These are phyloP conservation scores for Drosophila incognita DNA, from an alignment of 2,888 invertebrate species.

Conservation along the genomic window DNA sequence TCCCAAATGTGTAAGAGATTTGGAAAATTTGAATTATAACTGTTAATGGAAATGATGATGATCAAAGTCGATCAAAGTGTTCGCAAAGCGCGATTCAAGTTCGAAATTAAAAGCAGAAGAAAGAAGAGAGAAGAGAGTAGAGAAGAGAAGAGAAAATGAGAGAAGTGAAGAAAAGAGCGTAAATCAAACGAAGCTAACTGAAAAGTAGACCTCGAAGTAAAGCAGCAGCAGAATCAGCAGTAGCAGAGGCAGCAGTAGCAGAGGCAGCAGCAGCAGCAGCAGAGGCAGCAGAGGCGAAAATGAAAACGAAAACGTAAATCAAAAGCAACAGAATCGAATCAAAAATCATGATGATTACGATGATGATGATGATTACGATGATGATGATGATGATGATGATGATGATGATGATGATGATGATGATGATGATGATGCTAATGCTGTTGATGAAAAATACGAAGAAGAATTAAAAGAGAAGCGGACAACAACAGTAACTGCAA, in stretches of 20 bases:
- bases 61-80: not conserved
- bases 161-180: not conserved
- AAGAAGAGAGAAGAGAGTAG: slow-evolving; percentile 7
- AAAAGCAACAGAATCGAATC: slow-evolving; percentile 15
- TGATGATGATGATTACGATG: slow-evolving; percentile 1
- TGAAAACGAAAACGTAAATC: slow-evolving; percentile 14
- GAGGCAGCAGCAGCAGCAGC: too few species aligned
- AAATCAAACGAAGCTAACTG: slow-evolving; percentile 14
- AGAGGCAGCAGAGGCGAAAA: slow-evolving; percentile 4
- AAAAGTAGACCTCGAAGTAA: not conserved
- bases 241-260: not conserved
- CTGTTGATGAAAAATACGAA: slow-evolving; percentile 6
- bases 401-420: slow-evolving; percentile 12
- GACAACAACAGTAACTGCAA: slow-evolving; percentile 14
- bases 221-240: not conserved
- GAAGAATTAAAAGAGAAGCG: slow-evolving; percentile 7
- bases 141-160: not conserved
- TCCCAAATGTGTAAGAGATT: not conserved
- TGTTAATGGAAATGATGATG: not conserved
- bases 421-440: slow-evolving; percentile 6
- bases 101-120: not conserved
- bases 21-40: not conserved
- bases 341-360: slow-evolving; percentile 15
- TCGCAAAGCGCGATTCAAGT: not conserved
- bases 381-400: slow-evolving; percentile 7